Conservation (phyloP, 2,797 vertebrate genomes). For the Syndactyla subalaris region DNA sequence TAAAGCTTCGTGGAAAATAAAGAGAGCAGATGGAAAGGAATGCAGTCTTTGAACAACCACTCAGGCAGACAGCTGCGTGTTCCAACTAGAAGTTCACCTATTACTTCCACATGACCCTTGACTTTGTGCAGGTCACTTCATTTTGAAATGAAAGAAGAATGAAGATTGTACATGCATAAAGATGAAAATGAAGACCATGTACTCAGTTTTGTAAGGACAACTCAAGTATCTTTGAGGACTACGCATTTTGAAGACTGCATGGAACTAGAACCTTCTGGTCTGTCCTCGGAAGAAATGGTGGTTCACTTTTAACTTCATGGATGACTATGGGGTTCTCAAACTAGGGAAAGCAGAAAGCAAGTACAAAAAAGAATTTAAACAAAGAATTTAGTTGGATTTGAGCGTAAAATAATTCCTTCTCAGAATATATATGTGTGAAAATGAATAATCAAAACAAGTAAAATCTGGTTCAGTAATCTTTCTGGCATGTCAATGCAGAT, state of each 20-base stretch:
- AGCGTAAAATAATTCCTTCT: neutral
- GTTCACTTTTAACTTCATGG: neutral
- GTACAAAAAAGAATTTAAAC: neutral
- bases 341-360: neutral
- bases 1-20: neutral
- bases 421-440: neutral
- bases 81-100: neutral
- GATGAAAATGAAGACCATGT: neutral
- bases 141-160: neutral
- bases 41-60: neutral
- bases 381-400: neutral
- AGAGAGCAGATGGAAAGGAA: neutral
- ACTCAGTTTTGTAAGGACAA: neutral
- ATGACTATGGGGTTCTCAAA: neutral
- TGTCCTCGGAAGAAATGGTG: neutral
- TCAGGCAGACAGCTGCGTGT: fast-evolving
- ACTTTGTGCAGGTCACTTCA: neutral
- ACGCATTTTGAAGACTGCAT: neutral
- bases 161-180: neutral
- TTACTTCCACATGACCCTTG: neutral
- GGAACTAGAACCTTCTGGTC: neutral
- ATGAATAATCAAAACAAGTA: neutral
- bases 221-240: neutral
- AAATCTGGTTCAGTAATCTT: neutral
- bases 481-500: neutral